Conservation (phyloP, 2,797 vertebrate species). For the Corythornis leucogaster region DNA sequence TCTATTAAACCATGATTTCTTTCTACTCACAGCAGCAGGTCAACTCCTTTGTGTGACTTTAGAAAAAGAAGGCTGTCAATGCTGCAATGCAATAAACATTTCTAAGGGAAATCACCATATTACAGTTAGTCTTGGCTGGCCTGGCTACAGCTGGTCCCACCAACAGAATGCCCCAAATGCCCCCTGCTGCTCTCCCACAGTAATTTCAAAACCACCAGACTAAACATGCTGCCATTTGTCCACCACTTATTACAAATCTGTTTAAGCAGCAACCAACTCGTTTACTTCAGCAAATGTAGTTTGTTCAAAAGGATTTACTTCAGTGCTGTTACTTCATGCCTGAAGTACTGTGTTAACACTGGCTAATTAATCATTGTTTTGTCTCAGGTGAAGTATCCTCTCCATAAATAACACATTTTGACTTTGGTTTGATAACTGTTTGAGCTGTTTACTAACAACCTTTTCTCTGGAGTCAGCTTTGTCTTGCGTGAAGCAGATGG, state of each 20-base stretch:
- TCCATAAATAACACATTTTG: conserved; percentile 45
- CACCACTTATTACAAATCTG: conserved; percentile 13
- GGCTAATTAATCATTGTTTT: conserved; percentile 69
- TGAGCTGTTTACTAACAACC: conserved; percentile 54
- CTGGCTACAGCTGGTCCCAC: conserved; percentile 18
- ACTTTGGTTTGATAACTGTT: conserved; percentile 48
- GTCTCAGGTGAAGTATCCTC: conserved; percentile 50
- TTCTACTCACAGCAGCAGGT: conserved; percentile 2
- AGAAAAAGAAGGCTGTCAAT: background rate
- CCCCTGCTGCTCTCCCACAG: conserved; percentile 5
- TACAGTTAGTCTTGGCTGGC: background rate
- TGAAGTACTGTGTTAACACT: conserved; percentile 47
- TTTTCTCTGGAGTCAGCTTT: conserved; percentile 44
- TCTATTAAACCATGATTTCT: background rate
- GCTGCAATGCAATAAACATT: background rate
- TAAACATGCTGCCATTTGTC: conserved; percentile 29
- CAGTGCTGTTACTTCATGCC: conserved; percentile 22
- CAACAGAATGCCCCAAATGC: background rate
- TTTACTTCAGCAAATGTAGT: conserved; percentile 20
- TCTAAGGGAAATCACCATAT: background rate
- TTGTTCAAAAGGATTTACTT: conserved; percentile 47
- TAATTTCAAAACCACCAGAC: conserved; percentile 26
- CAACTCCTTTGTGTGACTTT: background rate
- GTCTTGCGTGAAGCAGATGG: conserved; percentile 25
- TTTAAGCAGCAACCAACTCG: conserved; percentile 3